Conservation (phyloP, 2,797 vertebrate genomes). For the Luscinia megarhynchos region DNA sequence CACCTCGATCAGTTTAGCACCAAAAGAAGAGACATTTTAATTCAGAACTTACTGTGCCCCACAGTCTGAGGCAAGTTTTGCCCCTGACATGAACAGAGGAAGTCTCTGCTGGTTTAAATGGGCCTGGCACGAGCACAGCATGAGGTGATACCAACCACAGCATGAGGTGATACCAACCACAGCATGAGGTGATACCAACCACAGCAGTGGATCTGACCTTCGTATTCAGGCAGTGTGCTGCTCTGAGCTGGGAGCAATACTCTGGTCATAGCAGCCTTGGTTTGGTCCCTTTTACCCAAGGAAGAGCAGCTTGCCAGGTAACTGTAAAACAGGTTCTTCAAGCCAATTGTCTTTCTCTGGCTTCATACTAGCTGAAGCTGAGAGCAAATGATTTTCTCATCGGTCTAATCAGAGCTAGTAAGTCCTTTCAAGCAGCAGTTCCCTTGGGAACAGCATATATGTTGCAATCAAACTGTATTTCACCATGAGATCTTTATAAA, state of each 20-base stretch:
- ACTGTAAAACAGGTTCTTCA: not conserved
- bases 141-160: not conserved
- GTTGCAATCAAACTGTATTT: conserved; percentile 41
- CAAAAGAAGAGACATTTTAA: not conserved
- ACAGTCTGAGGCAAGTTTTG: not conserved
- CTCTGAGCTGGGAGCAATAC: not conserved
- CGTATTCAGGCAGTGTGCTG: not conserved
- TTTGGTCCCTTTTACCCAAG: not conserved
- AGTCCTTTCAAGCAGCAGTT: conserved; percentile 45
- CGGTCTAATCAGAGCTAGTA: not conserved
- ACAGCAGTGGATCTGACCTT: rapidly evolving
- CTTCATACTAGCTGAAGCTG: not conserved
- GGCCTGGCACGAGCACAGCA: not conserved
- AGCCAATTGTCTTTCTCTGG: not conserved
- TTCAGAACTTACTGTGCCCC: not conserved
- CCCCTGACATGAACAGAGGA: not conserved
- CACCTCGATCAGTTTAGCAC: not conserved
- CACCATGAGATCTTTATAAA: not conserved
- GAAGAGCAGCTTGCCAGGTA: not conserved
- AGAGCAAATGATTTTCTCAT: conserved; percentile 29
- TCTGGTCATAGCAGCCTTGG: not conserved
- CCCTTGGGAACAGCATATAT: conserved; percentile 67
- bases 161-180: not conserved
- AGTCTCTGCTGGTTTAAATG: conserved; percentile 13
- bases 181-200: not conserved